Base-by-base conservation (phyloP, 2,888 invertebrate species). In the Limnephilus rhombicus region DNA sequence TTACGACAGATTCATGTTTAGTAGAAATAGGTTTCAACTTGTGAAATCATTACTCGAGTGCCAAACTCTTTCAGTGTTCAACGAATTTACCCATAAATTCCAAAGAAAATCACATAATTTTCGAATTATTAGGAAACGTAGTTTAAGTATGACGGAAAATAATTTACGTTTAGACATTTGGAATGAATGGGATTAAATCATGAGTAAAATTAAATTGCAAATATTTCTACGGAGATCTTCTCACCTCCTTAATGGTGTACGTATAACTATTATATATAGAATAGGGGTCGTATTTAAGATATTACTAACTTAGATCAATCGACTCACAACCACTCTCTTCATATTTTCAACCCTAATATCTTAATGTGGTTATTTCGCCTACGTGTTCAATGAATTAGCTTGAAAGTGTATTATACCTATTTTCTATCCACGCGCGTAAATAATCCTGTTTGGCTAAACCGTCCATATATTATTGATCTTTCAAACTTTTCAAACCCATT, bases 401-500 rank as follows among this genome's bases (percentile, higher is more conserved):
- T 18, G 15, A 18, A 53, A 4, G 18, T 53, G n/a, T n/a, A n/a
- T n/a, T n/a, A n/a, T n/a, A n/a, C 68, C 9, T 68, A 0, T 68
- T 24, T 68, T 9, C 68, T 9, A 68, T 68, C 24, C 68, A 68
- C 68, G 68, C 68, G 24, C n/a, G 68, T 68, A 68, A 68, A 68
- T 68, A 68, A 68, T 68, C 68, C 68, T 68, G 24, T 68, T 68
- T 68, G 24, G 9, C 68, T n/a, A 68, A 68, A 68, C n/a, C 68
- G 24, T 7, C 68, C 68, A 68, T 68, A 68, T 68, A 68, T 68
- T 68, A 68, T 68, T 68, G 68, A 68, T 68, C 68, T 68, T 68
- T 68, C 68, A 68, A 68, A 68, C 34, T n/a, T 37, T 49, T 41
- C 29, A 41, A 29, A n/a, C 37, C 86, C 86, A 45, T 86, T 86